These are phyloP conservation scores for Brevipalpus yothersi DNA, from an alignment of 1,140 invertebrate species.

Conservation along the genomic window DNA sequence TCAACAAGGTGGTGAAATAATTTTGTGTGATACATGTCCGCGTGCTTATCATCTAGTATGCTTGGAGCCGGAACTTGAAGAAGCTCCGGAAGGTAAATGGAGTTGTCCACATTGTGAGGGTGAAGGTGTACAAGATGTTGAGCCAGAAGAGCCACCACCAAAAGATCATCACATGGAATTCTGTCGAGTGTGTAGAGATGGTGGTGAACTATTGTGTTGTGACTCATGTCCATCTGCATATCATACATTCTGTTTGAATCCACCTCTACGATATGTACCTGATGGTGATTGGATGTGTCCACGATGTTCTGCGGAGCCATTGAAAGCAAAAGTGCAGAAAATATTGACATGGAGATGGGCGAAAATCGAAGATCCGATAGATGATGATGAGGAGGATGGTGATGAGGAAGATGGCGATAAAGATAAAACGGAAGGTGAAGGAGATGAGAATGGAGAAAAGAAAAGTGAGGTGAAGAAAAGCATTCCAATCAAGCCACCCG, in stretches of 20 bases:
- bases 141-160: slow-evolving; percentile 28
- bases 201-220: slow-evolving; percentile 88
- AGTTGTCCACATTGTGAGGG: slow-evolving; percentile 85
- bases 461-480: neutral
- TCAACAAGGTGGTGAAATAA: slow-evolving; percentile 98
- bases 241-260: slow-evolving; percentile 90
- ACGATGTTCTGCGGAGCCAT: slow-evolving; percentile 58
- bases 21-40: slow-evolving; percentile 96
- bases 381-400: neutral
- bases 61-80: slow-evolving; percentile 88
- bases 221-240: slow-evolving; percentile 92
- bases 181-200: slow-evolving; percentile 89
- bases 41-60: slow-evolving; percentile 95
- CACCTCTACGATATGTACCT: slow-evolving; percentile 73
- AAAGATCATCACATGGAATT: slow-evolving; percentile 72
- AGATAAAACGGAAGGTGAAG: slow-evolving; percentile 18
- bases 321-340: slow-evolving; percentile 67
- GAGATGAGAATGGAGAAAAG: neutral
- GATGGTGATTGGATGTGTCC: slow-evolving; percentile 97
- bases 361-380: slow-evolving; percentile 14
- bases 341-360: slow-evolving; percentile 78
- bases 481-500: slow-evolving; percentile 1
- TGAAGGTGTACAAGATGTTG: slow-evolving; percentile 54
- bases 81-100: slow-evolving; percentile 97
- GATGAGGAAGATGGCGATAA: slow-evolving; percentile 40